Evolutionary conservation across 1,140 invertebrate genomes (phyloP).

Genomic region (Myzus persicae): DNA sequence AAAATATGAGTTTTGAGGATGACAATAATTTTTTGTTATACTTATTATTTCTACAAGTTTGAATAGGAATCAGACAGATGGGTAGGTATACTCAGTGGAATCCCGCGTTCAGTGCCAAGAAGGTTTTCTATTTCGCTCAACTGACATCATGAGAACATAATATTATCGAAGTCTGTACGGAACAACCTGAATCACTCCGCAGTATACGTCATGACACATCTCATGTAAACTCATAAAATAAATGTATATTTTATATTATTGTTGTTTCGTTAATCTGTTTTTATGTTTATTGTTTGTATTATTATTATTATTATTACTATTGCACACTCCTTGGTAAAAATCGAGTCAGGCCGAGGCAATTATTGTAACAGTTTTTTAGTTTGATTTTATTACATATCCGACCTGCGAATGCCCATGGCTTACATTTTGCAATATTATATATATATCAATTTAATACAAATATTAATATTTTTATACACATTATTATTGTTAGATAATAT

Average conservation of each 20-base stretch:
- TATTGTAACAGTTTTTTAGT: not conserved
- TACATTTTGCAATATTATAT: not conserved
- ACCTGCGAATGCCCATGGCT: not conserved
- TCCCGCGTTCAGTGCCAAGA: too few species aligned
- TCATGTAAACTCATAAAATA: not conserved
- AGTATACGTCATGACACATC: not conserved
- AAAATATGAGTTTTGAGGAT: too few species aligned
- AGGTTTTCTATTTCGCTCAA: not conserved
- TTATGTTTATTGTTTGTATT: slow-evolving; percentile 22
- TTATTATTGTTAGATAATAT: not conserved
- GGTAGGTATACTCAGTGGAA: too few species aligned
- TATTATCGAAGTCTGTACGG: not conserved
- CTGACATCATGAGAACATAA: not conserved
- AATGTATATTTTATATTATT: not conserved
- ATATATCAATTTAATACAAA: not conserved
- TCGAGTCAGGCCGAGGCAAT: not conserved
- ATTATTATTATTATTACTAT: not conserved
- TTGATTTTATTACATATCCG: not conserved
- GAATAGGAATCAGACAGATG: too few species aligned
- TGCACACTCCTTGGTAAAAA: not conserved
- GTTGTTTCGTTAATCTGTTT: slow-evolving; percentile 27
- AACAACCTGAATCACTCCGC: not conserved
- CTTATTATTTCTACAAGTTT: too few species aligned
- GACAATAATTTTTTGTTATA: too few species aligned
- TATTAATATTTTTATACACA: slow-evolving; percentile 5